A percentile compares a stretch with the other conserved stretches of the same genome.
These are phyloP conservation scores for Sericinus montela DNA, from an alignment of 2,888 invertebrate genomes.

Conservation along the genomic window DNA sequence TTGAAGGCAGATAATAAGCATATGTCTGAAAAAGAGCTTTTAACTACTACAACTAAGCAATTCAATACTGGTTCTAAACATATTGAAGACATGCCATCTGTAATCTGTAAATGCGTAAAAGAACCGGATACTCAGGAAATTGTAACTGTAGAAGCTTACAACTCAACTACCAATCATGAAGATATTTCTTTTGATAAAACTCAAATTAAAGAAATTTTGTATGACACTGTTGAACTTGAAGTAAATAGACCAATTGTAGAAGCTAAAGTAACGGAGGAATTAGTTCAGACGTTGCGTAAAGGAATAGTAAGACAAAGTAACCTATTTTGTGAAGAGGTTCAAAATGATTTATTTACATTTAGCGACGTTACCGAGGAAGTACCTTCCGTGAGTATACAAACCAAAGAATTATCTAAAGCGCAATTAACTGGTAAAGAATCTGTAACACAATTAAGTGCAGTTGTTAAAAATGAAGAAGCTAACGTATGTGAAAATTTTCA, in stretches of 20 bases:
- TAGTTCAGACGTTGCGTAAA: not conserved
- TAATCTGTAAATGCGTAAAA: not conserved
- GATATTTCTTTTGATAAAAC: not conserved
- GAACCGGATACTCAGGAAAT: not conserved
- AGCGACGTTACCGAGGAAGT: not conserved
- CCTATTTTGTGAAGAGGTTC: not conserved
- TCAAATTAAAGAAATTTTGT: not conserved
- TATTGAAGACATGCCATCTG: too few species aligned
- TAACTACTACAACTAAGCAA: too few species aligned
- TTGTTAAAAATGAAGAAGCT: not conserved
- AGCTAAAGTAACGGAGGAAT: not conserved
- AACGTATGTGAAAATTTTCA: too few species aligned
- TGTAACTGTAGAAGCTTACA: not conserved
- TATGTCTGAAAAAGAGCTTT: too few species aligned
- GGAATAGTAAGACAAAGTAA: constrained; percentile 1
- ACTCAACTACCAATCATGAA: not conserved
- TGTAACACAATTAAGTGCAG: not conserved
- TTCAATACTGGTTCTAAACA: too few species aligned
- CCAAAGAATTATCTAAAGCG: not conserved
- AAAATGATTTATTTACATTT: not conserved
- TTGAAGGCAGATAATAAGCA: too few species aligned
- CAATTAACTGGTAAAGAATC: not conserved
- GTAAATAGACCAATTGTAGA: not conserved
- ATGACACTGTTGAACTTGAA: not conserved
- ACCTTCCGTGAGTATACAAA: not conserved